A percentile compares a stretch with the other conserved stretches of the same genome.
phyloP scores from a whole-genome alignment of 2,113 vertebrate genomes.

The Clinocottus analis region DNA sequence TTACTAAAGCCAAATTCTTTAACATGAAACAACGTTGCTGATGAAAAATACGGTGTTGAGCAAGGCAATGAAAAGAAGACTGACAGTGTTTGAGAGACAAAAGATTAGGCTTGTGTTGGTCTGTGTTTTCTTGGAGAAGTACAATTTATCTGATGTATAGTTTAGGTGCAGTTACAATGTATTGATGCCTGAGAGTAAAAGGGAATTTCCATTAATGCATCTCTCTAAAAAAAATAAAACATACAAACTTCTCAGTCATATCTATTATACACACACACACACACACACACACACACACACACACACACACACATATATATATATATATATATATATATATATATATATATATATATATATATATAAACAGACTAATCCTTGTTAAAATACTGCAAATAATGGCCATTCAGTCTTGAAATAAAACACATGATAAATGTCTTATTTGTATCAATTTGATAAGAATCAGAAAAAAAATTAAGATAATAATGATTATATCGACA shows the following conservation, averaged over 20 bases:
- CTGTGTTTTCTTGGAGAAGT: neutral
- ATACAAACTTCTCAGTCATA: neutral
- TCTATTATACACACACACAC: too few species aligned
- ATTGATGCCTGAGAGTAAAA: neutral
- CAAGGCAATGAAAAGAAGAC: neutral
- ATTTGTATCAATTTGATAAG: neutral
- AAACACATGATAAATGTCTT: neutral
- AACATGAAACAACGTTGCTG: slow-evolving; percentile 30
- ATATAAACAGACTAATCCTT: neutral
- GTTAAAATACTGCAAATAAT: neutral
- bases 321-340: too few species aligned
- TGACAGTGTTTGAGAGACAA: slow-evolving; percentile 6
- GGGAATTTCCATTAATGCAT: neutral
- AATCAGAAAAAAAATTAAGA: neutral
- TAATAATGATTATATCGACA: neutral
- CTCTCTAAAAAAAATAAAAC: neutral
- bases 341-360: too few species aligned
- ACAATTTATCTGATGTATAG: neutral
- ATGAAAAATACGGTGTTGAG: neutral
- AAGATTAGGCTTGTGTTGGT: slow-evolving; percentile 3
- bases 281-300: too few species aligned
- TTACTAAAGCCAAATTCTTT: slow-evolving; percentile 32
- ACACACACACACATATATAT: too few species aligned
- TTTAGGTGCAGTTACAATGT: neutral
- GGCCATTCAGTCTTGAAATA: neutral